Base-by-base conservation (phyloP, 2,888 invertebrate species). In the Fragum fragum region DNA sequence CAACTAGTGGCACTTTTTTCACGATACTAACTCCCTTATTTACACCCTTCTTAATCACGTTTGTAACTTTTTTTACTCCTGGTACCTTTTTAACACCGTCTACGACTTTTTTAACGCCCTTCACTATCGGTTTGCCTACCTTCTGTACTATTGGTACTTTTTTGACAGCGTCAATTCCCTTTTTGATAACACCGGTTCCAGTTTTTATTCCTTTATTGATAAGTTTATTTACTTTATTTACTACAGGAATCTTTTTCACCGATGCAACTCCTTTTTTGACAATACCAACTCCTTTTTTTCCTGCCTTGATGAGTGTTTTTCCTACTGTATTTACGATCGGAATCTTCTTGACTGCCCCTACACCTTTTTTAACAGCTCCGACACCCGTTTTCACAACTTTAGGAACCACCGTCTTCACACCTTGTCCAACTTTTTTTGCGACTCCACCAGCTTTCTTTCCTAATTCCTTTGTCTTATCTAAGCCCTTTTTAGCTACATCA, bases 41-140 rank as follows among this genome's bases (percentile, higher is more conserved):
- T 36, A 36, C 9, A 36, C 32, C 32, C 32, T 36, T 36, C 32
- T 36, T 36, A 9, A 36, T 36, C 32, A 36, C 32, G 32, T 36
- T 36, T 36, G 32, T 36, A 6, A 36, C 9, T 9, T 36, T 36
- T 6, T 9, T 36, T 6, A 36, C 32, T 9, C 32, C 47, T 47
- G 47, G n/a, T 47, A 47, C n/a, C 18, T 18, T 47, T 57, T 57
- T 57, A 26, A 23, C 21, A 57, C 23, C 23, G 11, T 11, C 7
- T 57, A 11, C 57, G 6, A 57, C 23, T 14, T 57, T 57, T 57
- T 57, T 57, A n/a, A 26, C 47, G n/a, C 47, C 47, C 18, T 61
- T 32, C 32, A 52, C 52, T 18, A 52, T 21, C 18, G 52, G 18
- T 16, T 52, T 52, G 2, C 52, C 52, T 7, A 21, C 52, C 16